phyloP scores from a whole-genome alignment of 2,888 invertebrate genomes.

The Lochmaea crataegi region DNA sequence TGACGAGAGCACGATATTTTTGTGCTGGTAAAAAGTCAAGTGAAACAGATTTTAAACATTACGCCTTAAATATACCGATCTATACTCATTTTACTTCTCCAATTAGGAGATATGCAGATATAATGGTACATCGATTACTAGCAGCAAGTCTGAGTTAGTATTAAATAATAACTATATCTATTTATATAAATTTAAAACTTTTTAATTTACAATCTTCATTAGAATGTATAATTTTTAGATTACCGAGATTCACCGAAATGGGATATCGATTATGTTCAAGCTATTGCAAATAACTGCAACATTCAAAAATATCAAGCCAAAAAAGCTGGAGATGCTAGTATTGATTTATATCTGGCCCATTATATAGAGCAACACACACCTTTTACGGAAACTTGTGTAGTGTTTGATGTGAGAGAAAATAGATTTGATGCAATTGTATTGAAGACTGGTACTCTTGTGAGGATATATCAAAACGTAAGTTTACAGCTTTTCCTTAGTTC shows the following conservation, averaged over 20 bases:
- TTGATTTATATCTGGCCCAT: conserved; percentile 82
- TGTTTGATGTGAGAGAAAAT: conserved; percentile 81
- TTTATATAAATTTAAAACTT: no score
- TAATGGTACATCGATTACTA: conserved; percentile 86
- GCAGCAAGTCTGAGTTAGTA: conserved; percentile 69
- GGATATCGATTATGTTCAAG: conserved; percentile 68
- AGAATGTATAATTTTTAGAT: conserved; percentile 53
- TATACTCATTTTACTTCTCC: conserved; percentile 99
- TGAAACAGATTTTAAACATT: conserved; percentile 76
- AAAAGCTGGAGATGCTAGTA: conserved; percentile 83
- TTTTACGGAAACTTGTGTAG: conserved; percentile 78
- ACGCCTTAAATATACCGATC: conserved; percentile 88
- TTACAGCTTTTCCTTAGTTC: not conserved
- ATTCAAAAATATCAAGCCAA: conserved; percentile 87
- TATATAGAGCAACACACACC: conserved; percentile 79
- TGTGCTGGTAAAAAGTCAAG: conserved; percentile 66
- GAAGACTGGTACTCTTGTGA: conserved; percentile 77
- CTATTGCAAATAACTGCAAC: conserved; percentile 83
- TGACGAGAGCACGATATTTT: conserved; percentile 81
- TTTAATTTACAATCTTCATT: not conserved
- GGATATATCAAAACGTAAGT: conserved; percentile 75
- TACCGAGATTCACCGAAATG: conserved; percentile 70
- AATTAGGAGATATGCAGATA: conserved; percentile 87
- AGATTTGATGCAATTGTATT: conserved; percentile 85
- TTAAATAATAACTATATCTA: not conserved